Percentiles rank a stretch among this genome's conserved stretches.
Conservation (phyloP, 2,113 vertebrate species). For the Gopherus flavomarginatus region DNA sequence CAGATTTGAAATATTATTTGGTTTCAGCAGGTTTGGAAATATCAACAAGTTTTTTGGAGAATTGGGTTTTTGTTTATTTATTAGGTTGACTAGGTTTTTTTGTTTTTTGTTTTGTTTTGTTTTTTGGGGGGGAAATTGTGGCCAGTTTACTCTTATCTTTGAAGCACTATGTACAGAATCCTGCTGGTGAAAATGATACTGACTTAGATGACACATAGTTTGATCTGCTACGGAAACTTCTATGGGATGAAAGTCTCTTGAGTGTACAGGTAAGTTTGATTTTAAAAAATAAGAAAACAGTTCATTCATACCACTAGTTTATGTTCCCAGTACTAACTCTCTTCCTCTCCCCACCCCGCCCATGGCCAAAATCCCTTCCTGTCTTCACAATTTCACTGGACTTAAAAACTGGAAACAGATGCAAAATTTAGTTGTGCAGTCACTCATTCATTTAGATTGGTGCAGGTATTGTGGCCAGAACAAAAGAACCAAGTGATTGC, state of each 20-base stretch:
- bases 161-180: not conserved
- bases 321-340: not conserved
- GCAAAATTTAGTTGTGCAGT: not conserved
- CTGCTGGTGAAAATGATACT: not conserved
- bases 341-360: not conserved
- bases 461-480: not conserved
- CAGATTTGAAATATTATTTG: not conserved
- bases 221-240: not conserved
- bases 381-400: not conserved
- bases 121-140: not conserved
- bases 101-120: too few relatives aligned
- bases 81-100: not conserved
- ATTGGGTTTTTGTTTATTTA: not conserved
- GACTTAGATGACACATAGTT: not conserved
- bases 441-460: not conserved
- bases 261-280: not conserved
- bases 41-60: not conserved
- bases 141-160: not conserved
- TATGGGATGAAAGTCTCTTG: not conserved
- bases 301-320: not conserved
- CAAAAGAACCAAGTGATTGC: not conserved
- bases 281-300: not conserved
- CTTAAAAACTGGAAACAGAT: not conserved
- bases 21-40: not conserved
- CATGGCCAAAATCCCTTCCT: not conserved